A percentile compares a stretch with the other conserved stretches of the same genome.
Evolutionary conservation across 2,888 invertebrate genomes (phyloP).

Genomic region (Pteria penguin): DNA sequence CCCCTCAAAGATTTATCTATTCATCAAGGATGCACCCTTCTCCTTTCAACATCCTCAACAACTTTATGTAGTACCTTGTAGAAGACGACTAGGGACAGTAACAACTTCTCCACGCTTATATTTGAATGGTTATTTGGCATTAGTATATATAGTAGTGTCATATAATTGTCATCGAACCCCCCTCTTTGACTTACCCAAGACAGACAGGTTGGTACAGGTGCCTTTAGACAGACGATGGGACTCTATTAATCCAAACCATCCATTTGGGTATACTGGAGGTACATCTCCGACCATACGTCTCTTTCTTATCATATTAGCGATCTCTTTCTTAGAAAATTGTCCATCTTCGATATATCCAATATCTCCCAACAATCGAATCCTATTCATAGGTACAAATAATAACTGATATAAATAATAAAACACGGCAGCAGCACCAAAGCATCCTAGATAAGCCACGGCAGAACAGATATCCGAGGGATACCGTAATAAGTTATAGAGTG

Average conservation of each 20-base stretch:
- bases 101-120: too few species aligned
- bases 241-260: constrained; percentile 91
- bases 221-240: constrained; percentile 82
- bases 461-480: neutral
- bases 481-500: neutral
- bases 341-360: constrained; percentile 75
- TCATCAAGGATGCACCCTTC: too few species aligned
- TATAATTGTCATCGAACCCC: too few species aligned
- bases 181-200: constrained; percentile 86
- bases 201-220: constrained; percentile 80
- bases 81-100: too few species aligned
- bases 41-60: too few species aligned
- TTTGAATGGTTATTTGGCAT: too few species aligned
- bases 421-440: neutral
- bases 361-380: constrained; percentile 72
- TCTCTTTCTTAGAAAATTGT: constrained; percentile 67
- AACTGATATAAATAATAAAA: constrained; percentile 60
- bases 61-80: too few species aligned
- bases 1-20: too few species aligned
- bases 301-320: constrained; percentile 72
- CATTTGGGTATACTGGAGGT: constrained; percentile 93
- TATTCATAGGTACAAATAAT: constrained; percentile 69
- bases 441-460: neutral
- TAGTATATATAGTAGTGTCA: too few species aligned
- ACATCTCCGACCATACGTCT: constrained; percentile 84